Percentiles rank a stretch among this genome's conserved stretches.
These are phyloP conservation scores for Loripinus fragilis DNA, from an alignment of 2,888 invertebrate species.

Conservation along the genomic window DNA sequence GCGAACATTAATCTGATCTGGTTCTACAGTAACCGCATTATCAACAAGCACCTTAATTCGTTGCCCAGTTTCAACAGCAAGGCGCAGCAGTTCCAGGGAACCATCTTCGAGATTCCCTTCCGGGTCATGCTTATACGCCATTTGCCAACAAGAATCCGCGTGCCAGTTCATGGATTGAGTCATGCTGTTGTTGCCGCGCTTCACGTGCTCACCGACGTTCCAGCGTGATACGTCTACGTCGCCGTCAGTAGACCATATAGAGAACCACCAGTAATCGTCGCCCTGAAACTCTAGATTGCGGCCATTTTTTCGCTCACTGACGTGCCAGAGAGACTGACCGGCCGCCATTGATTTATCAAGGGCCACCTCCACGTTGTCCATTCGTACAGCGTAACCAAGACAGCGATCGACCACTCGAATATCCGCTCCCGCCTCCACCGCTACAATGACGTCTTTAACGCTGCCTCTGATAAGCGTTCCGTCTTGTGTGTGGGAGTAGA, in stretches of 20 bases:
- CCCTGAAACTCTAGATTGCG: conserved; percentile 40
- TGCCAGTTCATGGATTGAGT: conserved; percentile 60
- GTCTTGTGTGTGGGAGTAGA: conserved; percentile 58
- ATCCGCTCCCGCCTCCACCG: conserved; percentile 56
- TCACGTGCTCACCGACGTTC: conserved; percentile 60
- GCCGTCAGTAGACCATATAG: conserved; percentile 59
- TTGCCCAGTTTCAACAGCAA: conserved; percentile 57
- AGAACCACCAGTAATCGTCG: conserved; percentile 61
- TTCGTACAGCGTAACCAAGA: conserved; percentile 56
- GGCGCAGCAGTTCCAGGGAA: conserved; percentile 49
- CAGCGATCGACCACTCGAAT: conserved; percentile 58
- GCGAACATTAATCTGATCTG: conserved; percentile 57
- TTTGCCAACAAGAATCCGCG: conserved; percentile 60
- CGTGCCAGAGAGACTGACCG: conserved; percentile 59
- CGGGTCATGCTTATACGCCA: conserved; percentile 57
- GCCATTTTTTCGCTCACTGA: conserved; percentile 56
- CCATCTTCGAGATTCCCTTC: conserved; percentile 56
- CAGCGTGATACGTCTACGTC: conserved; percentile 58
- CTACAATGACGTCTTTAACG: conserved; percentile 51
- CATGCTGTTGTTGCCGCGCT: conserved; percentile 60
- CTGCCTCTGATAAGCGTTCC: conserved; percentile 53
- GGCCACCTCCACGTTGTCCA: conserved; percentile 59
- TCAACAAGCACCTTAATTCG: conserved; percentile 56
- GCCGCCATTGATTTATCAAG: conserved; percentile 47
- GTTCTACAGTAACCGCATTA: conserved; percentile 55